phyloP scores from a whole-genome alignment of 2,888 invertebrate species.

The Graphium colonna region DNA sequence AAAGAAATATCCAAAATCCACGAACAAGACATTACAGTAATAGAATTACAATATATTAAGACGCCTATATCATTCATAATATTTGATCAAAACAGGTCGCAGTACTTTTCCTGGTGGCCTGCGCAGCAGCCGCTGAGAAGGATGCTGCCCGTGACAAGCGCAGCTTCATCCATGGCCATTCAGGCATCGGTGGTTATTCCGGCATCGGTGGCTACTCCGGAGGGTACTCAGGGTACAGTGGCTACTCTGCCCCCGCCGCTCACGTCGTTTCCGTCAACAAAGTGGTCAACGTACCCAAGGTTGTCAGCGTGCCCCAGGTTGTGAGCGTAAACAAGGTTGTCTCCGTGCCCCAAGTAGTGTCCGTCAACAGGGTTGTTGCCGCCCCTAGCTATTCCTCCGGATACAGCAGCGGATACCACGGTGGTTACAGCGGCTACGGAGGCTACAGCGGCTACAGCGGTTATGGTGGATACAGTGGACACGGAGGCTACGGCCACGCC shows the following conservation, averaged over 20 bases:
- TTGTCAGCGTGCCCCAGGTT: constrained; percentile 43
- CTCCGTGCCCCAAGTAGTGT: constrained; percentile 39
- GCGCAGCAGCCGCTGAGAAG: constrained; percentile 29
- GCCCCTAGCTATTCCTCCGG: neutral
- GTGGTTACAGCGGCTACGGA: constrained; percentile 4
- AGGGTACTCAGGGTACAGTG: constrained; percentile 6
- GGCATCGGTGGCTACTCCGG: constrained; percentile 2
- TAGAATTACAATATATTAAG: no score
- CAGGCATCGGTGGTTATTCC: constrained; percentile 10
- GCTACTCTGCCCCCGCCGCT: constrained; percentile 33
- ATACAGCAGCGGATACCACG: constrained; percentile 12
- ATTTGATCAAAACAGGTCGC: constrained; percentile 1
- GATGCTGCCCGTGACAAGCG: constrained; percentile 45
- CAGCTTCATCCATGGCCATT: constrained; percentile 35
- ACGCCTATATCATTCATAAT: no score
- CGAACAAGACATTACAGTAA: no score
- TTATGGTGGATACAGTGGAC: constrained; percentile 8
- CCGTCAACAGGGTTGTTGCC: constrained; percentile 24
- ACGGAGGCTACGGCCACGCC: constrained; percentile 13
- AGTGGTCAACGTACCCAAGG: constrained; percentile 44
- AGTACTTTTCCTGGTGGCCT: constrained; percentile 30
- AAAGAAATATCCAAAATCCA: no score
- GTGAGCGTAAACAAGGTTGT: constrained; percentile 46
- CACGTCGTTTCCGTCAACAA: constrained; percentile 41
- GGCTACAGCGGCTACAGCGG: constrained; percentile 24